Evolutionary conservation across 2,888 invertebrate genomes (phyloP).

Genomic region (Tetropium fuscum): DNA sequence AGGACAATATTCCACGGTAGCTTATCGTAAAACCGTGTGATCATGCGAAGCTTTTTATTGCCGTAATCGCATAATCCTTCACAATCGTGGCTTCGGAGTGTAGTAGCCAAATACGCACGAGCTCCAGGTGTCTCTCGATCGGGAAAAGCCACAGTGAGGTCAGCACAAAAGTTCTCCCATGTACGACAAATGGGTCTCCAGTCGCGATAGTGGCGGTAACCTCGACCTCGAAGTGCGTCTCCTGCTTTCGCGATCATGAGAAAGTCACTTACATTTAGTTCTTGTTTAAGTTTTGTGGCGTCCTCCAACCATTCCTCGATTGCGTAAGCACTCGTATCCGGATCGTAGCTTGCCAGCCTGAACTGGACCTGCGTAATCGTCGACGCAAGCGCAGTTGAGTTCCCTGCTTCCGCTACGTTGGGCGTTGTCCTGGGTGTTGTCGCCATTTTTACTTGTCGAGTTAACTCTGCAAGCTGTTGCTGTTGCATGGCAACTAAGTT

Average conservation of each 20-base stretch:
- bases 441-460: constrained; percentile 18
- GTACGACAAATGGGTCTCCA: constrained; percentile 41
- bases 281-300: constrained; percentile 39
- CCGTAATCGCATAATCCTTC: constrained; percentile 36
- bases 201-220: constrained; percentile 36
- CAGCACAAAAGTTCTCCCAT: constrained; percentile 40
- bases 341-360: constrained; percentile 26
- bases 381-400: neutral
- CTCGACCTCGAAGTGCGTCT: constrained; percentile 40
- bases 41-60: constrained; percentile 27
- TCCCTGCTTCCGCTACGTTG: neutral
- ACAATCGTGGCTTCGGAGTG: constrained; percentile 28
- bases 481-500: constrained; percentile 16
- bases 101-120: constrained; percentile 37
- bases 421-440: neutral
- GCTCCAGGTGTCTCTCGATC: constrained; percentile 44
- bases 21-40: constrained; percentile 25
- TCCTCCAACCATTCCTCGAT: constrained; percentile 42
- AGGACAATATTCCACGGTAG: constrained; percentile 31
- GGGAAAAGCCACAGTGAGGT: constrained; percentile 41
- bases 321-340: constrained; percentile 31
- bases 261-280: constrained; percentile 35
- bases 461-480: constrained; percentile 9
- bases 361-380: neutral
- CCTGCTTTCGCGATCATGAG: constrained; percentile 43